These are phyloP conservation scores for Fulmarus glacialis DNA, from an alignment of 2,113 vertebrate species.

Conservation along the genomic window DNA sequence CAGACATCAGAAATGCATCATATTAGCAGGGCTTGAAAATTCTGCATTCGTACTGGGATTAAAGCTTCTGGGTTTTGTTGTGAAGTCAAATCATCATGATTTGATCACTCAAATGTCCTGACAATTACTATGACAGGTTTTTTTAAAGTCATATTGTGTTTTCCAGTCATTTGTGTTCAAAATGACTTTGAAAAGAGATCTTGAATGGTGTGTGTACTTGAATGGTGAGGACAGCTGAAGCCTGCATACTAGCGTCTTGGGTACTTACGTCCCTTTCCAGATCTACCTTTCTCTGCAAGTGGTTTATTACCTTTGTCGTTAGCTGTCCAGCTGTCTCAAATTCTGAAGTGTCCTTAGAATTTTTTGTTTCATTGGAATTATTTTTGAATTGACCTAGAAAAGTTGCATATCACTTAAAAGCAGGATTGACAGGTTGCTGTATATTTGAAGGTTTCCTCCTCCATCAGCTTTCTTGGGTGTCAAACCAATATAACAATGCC, in stretches of 20 bases:
- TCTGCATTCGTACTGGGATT: background rate
- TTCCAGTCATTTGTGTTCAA: background rate
- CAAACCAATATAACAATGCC: background rate
- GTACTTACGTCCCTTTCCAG: background rate
- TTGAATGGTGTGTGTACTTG: accelerated
- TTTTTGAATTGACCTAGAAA: background rate
- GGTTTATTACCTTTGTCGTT: background rate
- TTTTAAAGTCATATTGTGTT: background rate
- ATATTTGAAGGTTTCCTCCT: background rate
- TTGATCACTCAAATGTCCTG: background rate
- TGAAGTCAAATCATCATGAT: background rate
- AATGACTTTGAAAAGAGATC: background rate
- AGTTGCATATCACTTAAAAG: background rate
- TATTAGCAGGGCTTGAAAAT: background rate
- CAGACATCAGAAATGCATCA: background rate
- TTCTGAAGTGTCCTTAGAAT: background rate
- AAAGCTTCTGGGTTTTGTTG: background rate
- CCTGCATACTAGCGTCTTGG: background rate
- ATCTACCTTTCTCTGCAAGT: background rate
- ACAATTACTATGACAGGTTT: background rate
- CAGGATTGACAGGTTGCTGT: background rate
- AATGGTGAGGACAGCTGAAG: background rate
- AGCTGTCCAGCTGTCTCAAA: background rate
- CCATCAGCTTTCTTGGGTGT: background rate
- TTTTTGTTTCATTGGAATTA: background rate